Conservation (phyloP, 92 coral and sea anemone genomes). For the Pocillopora meandrina region DNA sequence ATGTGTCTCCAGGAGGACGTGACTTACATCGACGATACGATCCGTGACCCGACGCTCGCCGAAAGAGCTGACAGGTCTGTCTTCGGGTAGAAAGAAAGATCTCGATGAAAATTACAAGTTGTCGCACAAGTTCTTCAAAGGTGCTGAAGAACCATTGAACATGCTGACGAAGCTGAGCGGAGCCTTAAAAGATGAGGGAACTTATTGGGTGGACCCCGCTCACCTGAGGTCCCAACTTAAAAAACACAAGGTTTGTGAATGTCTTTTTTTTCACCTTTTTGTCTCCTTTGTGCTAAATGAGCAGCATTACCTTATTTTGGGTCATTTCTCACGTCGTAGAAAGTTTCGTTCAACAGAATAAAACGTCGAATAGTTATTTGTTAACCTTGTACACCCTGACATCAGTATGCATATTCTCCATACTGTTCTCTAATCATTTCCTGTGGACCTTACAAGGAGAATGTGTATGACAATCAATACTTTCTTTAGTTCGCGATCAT, state of each 20-base stretch:
- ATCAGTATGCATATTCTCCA: too few relatives aligned
- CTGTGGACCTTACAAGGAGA: too few relatives aligned
- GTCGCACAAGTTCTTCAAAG: conserved; percentile 94
- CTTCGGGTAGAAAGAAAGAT: conserved; percentile 77
- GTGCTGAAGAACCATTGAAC: conserved; percentile 80
- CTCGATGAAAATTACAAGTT: conserved; percentile 92
- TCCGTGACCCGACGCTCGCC: conserved; percentile 84
- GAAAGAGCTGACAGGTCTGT: conserved; percentile 74
- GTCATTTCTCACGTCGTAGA: too few relatives aligned
- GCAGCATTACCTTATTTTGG: too few relatives aligned
- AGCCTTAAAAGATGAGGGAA: conserved; percentile 86
- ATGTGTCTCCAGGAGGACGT: conserved; percentile 92
- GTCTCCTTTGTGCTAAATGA: too few relatives aligned
- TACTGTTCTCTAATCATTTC: too few relatives aligned
- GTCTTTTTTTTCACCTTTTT: neutral
- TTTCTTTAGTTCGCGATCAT: too few relatives aligned
- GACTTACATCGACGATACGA: conserved; percentile 70
- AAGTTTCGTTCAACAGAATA: too few relatives aligned
- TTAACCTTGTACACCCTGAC: too few relatives aligned
- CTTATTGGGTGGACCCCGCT: conserved; percentile 93
- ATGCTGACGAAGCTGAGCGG: conserved; percentile 87
- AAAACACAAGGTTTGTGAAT: conserved; percentile 77
- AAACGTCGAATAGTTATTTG: too few relatives aligned
- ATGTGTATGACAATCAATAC: too few relatives aligned
- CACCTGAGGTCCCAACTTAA: conserved; percentile 89